A percentile compares a stretch with the other conserved stretches of the same genome.
phyloP scores from a whole-genome alignment of 2,797 vertebrate genomes.

The Channa striata region DNA sequence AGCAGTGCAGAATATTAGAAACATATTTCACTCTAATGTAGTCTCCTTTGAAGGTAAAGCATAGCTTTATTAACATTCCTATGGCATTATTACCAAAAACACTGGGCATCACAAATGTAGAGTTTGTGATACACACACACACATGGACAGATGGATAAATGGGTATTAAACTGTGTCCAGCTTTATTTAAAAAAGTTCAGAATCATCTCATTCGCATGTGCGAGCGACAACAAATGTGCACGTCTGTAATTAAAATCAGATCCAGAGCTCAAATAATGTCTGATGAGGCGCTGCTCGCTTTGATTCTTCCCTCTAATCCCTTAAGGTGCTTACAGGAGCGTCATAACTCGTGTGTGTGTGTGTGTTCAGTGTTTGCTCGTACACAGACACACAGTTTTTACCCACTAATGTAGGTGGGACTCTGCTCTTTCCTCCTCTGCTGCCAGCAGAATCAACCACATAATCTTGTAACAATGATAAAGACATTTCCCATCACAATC shows the following conservation, averaged over 20 bases:
- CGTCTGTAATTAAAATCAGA: background rate
- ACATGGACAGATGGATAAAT: too few relatives aligned
- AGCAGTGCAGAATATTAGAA: too few relatives aligned
- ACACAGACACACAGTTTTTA: slow-evolving; percentile 14
- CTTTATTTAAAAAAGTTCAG: background rate
- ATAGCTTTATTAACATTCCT: too few relatives aligned
- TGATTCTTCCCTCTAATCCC: background rate
- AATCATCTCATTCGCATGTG: background rate
- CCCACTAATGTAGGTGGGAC: slow-evolving; percentile 8
- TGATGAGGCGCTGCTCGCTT: slow-evolving; percentile 15
- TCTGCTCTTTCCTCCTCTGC: slow-evolving; percentile 17
- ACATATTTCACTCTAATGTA: too few relatives aligned
- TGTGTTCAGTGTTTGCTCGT: slow-evolving; percentile 29
- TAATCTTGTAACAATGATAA: slow-evolving; percentile 48
- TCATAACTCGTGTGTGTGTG: slow-evolving; percentile 2
- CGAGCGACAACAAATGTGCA: background rate
- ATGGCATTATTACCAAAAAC: background rate
- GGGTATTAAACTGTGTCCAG: too few relatives aligned
- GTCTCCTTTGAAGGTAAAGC: too few relatives aligned
- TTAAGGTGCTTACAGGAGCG: background rate
- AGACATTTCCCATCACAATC: slow-evolving; percentile 54
- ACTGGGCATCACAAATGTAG: background rate
- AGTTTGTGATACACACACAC: background rate
- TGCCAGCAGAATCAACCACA: slow-evolving; percentile 26
- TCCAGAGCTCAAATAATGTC: slow-evolving; percentile 5